Conservation (phyloP, 1,140 invertebrate species). For the Dendrolimus kikuchii region DNA sequence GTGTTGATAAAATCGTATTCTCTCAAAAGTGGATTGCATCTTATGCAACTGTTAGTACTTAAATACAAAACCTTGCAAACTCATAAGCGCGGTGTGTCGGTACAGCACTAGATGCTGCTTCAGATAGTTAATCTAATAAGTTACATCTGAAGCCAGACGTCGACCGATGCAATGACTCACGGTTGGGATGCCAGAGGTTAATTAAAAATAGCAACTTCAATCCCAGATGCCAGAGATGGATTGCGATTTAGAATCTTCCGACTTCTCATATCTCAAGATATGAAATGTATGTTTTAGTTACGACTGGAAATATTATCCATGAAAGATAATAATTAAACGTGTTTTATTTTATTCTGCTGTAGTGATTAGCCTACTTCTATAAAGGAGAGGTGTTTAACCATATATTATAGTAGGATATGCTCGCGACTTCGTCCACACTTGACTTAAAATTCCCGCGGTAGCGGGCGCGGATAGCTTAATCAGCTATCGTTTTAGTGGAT, state of each 20-base stretch:
- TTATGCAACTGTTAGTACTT: conserved; percentile 43
- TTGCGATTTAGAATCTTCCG: conserved; percentile 42
- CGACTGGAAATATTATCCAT: too few species aligned
- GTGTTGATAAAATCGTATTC: conserved; percentile 44
- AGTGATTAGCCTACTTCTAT: too few species aligned
- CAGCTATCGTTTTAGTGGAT: too few species aligned
- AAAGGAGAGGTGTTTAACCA: too few species aligned
- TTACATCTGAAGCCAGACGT: conserved; percentile 64
- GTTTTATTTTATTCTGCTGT: too few species aligned
- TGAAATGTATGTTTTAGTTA: neutral
- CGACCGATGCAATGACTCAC: conserved; percentile 61
- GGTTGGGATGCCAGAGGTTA: conserved; percentile 66
- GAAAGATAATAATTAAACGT: too few species aligned
- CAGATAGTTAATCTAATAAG: conserved; percentile 70
- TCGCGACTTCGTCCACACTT: too few species aligned
- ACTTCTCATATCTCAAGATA: conserved; percentile 10
- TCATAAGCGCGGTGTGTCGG: conserved; percentile 37
- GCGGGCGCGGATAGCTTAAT: too few species aligned
- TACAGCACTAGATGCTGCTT: conserved; percentile 47
- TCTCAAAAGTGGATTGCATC: conserved; percentile 23
- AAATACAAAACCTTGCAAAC: conserved; percentile 59
- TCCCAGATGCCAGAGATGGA: conserved; percentile 53
- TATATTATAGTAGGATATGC: too few species aligned
- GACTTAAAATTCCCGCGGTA: too few species aligned
- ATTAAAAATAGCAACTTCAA: conserved; percentile 71